Evolutionary conservation across 2,113 vertebrate species (phyloP).

Genomic region (Pterocles orientalis): DNA sequence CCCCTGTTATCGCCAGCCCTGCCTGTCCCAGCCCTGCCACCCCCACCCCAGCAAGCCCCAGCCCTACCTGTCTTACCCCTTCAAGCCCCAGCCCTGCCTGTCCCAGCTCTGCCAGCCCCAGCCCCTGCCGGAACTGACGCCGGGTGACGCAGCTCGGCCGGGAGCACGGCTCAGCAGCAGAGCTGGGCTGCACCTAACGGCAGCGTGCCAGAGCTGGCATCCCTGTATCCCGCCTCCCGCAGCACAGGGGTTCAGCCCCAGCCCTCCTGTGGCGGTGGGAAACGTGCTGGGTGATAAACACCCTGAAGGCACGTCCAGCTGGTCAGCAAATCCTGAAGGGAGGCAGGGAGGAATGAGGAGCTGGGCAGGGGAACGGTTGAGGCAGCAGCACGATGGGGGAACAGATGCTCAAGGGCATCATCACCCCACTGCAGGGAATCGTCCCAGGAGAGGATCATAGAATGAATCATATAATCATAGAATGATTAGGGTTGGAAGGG

Average conservation of each 20-base stretch:
- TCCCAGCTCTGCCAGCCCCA: too few relatives aligned
- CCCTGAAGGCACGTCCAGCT: not conserved
- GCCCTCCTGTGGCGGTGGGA: accelerated
- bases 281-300: not conserved
- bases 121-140: too few relatives aligned
- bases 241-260: accelerated
- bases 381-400: not conserved
- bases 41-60: too few relatives aligned
- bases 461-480: too few relatives aligned
- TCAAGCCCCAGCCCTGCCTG: too few relatives aligned
- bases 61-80: too few relatives aligned
- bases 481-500: too few relatives aligned
- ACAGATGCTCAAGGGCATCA: not conserved
- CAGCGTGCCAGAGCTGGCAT: accelerated
- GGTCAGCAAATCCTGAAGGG: not conserved
- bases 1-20: too few relatives aligned
- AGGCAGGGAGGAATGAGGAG: not conserved
- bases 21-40: too few relatives aligned
- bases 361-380: not conserved
- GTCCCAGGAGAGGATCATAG: not conserved
- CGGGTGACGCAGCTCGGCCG: accelerated
- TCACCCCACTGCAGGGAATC: not conserved
- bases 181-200: accelerated
- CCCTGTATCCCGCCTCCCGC: not conserved
- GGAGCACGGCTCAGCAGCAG: not conserved